Conservation (phyloP, 2,113 vertebrate species). For the Percina caprodes region DNA sequence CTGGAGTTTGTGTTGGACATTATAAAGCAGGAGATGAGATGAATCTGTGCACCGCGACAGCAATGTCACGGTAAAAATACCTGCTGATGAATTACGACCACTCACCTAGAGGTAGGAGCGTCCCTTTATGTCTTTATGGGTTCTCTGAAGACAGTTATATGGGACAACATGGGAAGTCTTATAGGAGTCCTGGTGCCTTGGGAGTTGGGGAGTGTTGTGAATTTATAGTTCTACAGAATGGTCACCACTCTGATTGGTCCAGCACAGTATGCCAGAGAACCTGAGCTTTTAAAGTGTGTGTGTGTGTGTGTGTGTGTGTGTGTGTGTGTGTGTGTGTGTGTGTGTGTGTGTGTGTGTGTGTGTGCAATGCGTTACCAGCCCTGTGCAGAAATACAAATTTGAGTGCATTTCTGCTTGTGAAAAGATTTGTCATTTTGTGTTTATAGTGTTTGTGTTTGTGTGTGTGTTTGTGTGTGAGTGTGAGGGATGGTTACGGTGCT, state of each 20-base stretch:
- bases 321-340: slow-evolving; percentile 11
- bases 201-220: slow-evolving; percentile 59
- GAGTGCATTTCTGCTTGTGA: slow-evolving; percentile 37
- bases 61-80: slow-evolving; percentile 76
- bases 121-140: slow-evolving; percentile 80
- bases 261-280: slow-evolving; percentile 11
- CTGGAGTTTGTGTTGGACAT: slow-evolving; percentile 69
- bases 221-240: slow-evolving; percentile 70
- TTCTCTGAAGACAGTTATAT: slow-evolving; percentile 76
- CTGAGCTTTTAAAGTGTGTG: slow-evolving; percentile 25
- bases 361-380: background rate
- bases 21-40: slow-evolving; percentile 73
- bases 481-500: slow-evolving; percentile 60
- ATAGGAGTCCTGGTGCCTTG: slow-evolving; percentile 67
- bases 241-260: slow-evolving; percentile 58
- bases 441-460: slow-evolving; percentile 6
- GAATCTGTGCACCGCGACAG: slow-evolving; percentile 71
- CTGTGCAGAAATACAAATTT: slow-evolving; percentile 54
- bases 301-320: slow-evolving; percentile 9
- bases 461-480: slow-evolving; percentile 10
- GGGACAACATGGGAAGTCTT: slow-evolving; percentile 76
- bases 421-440: slow-evolving; percentile 44
- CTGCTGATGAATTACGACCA: slow-evolving; percentile 75
- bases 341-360: slow-evolving; percentile 16
- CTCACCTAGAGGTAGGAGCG: slow-evolving; percentile 68